phyloP scores from a whole-genome alignment of 2,797 vertebrate genomes.

The Anolis apletophallus region DNA sequence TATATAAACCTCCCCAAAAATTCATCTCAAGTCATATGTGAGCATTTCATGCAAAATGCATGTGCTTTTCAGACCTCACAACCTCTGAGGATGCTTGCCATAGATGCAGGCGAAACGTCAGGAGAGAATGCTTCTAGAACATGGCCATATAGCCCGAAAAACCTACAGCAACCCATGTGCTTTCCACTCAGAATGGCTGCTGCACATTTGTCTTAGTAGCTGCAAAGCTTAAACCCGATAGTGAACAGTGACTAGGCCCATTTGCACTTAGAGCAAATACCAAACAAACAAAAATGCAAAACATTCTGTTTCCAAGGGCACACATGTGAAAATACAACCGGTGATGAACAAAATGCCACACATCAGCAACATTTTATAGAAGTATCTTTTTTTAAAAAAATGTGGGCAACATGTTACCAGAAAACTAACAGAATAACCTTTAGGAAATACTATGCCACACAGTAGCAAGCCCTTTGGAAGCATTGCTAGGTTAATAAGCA shows the following conservation, averaged over 20 bases:
- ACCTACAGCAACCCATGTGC: no score
- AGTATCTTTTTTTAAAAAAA: background rate
- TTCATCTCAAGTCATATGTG: no score
- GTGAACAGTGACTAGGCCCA: constrained; percentile 10
- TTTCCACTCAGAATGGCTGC: no score
- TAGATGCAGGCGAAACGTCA: no score
- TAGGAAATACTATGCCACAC: constrained; percentile 45
- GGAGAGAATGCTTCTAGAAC: no score
- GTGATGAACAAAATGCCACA: constrained; percentile 22
- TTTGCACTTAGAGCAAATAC: constrained; percentile 42
- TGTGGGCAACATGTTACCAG: background rate
- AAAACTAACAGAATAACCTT: background rate
- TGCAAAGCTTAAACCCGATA: no score
- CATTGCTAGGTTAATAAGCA: background rate
- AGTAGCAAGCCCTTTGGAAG: background rate
- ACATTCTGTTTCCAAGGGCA: background rate
- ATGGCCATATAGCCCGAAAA: no score
- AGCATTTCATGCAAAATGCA: no score
- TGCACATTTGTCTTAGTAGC: no score
- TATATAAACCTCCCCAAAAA: background rate
- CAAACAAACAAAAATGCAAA: background rate
- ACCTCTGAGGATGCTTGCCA: no score
- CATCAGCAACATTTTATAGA: constrained; percentile 21
- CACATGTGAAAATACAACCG: background rate
- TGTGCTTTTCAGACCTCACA: no score